These are phyloP conservation scores for Hapalemur alaotrensis DNA, from an alignment of 2,797 vertebrate genomes.

Conservation along the genomic window DNA sequence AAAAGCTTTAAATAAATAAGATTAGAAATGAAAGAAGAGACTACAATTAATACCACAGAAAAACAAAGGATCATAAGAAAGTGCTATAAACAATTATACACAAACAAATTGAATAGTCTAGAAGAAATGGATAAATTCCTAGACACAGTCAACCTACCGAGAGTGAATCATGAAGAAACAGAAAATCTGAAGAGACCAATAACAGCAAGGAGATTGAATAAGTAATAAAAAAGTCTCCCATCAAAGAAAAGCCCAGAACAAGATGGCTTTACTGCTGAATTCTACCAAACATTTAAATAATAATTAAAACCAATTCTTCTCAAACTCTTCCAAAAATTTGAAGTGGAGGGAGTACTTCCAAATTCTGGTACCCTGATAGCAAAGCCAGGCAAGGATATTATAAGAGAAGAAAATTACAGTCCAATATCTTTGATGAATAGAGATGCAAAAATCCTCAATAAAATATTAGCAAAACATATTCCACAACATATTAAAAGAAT, in stretches of 20 bases:
- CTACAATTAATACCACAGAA: not conserved
- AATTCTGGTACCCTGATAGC: not conserved
- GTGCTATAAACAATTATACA: not conserved
- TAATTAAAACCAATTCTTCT: not conserved
- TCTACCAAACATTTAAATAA: not conserved
- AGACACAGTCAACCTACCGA: not conserved
- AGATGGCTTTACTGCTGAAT: not conserved
- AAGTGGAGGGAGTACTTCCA: not conserved
- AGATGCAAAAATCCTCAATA: not conserved
- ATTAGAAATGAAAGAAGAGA: not conserved
- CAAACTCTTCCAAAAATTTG: not conserved
- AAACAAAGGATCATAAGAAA: not conserved
- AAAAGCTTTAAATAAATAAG: not conserved
- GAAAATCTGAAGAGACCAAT: not conserved
- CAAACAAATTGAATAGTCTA: not conserved
- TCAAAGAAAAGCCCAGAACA: not conserved
- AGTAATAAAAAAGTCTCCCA: not conserved
- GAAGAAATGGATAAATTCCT: not conserved
- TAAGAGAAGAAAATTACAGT: not conserved
- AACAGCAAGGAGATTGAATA: not conserved
- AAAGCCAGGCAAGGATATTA: not conserved
- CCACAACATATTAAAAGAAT: not conserved
- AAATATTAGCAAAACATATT: not conserved
- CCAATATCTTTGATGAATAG: not conserved
- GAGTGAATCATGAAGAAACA: not conserved